These are phyloP conservation scores for Morus bassanus DNA, from an alignment of 2,797 vertebrate species.

Conservation along the genomic window DNA sequence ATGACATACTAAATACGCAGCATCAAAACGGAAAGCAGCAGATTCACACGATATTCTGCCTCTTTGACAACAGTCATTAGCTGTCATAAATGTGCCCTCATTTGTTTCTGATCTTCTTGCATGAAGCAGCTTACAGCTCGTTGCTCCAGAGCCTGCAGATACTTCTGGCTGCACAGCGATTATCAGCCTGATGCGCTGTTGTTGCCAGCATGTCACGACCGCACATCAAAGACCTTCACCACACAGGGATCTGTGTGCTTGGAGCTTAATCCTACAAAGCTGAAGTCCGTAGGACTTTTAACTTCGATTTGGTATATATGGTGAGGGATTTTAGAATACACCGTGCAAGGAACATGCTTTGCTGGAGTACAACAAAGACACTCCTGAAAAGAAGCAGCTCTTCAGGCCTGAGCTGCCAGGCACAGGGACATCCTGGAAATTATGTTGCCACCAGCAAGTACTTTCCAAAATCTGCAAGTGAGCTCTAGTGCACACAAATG, in stretches of 20 bases:
- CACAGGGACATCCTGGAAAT: neutral
- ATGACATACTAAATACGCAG: neutral
- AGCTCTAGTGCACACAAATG: neutral
- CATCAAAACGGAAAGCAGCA: neutral
- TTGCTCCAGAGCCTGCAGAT: neutral
- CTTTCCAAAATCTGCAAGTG: neutral
- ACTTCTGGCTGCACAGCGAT: neutral
- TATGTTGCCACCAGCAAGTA: neutral
- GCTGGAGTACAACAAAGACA: neutral
- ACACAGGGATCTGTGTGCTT: accelerated
- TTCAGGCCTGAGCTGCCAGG: neutral
- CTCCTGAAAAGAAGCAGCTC: neutral
- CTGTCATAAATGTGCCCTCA: neutral
- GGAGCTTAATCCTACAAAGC: neutral
- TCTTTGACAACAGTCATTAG: neutral
- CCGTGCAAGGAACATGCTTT: accelerated
- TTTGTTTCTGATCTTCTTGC: neutral
- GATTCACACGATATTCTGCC: neutral
- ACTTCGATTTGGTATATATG: neutral
- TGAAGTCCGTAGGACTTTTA: neutral
- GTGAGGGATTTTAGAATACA: neutral
- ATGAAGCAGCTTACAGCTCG: neutral
- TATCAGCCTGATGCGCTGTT: neutral
- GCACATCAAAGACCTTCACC: neutral
- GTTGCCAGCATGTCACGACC: neutral